These are phyloP conservation scores for Andrena bicolor DNA, from an alignment of 2,888 invertebrate genomes.

Conservation along the genomic window DNA sequence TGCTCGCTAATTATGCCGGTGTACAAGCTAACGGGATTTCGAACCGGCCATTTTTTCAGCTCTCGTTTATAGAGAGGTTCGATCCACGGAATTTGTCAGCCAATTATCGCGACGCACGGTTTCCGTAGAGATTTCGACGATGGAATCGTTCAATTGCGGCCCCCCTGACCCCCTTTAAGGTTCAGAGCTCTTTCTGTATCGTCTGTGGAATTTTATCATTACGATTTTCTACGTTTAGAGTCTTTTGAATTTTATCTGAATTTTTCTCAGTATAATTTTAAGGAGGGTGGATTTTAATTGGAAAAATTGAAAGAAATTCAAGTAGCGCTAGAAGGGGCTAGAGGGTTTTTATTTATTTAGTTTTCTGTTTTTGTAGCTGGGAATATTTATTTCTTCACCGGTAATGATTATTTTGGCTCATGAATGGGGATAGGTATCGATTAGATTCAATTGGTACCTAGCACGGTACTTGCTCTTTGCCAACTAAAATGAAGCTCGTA, in stretches of 20 bases:
- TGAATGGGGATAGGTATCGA: conserved; percentile 8
- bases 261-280: too few species aligned
- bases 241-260: too few species aligned
- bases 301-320: too few species aligned
- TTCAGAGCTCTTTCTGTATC: background rate
- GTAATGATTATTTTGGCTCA: background rate
- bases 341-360: too few species aligned
- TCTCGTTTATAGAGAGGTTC: conserved; percentile 10
- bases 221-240: too few species aligned
- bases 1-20: conserved; percentile 42
- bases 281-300: too few species aligned
- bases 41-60: background rate
- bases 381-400: too few species aligned
- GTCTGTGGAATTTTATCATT: too few species aligned
- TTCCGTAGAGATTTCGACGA: background rate
- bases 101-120: conserved; percentile 26
- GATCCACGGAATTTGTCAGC: background rate
- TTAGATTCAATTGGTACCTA: conserved; percentile 17
- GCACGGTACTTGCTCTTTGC: background rate
- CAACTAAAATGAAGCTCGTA: conserved; percentile 16
- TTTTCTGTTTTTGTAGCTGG: too few species aligned
- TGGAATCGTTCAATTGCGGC: too few species aligned
- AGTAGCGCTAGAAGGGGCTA: too few species aligned
- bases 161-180: background rate
- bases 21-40: conserved; percentile 11